Evolutionary conservation across 2,797 vertebrate genomes (phyloP), one percentile per base, ranked within the genome.

Genomic region (Sarcoramphus papa): DNA sequence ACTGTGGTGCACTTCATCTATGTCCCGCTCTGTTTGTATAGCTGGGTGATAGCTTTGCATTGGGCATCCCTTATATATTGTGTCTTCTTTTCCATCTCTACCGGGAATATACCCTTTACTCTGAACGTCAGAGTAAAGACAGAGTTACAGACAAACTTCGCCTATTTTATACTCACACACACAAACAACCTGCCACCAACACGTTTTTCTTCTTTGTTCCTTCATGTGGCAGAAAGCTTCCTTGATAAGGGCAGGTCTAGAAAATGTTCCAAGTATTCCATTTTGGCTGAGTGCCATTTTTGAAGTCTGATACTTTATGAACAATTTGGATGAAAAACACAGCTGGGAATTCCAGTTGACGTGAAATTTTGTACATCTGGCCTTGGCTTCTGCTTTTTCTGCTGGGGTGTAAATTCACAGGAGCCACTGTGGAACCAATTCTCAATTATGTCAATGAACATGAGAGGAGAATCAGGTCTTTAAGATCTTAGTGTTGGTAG

Each of bases 271-370:
- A 74, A 91, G 43, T 75, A 14, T 59, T 84, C 47, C 9, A 17
- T 88, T 70, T 95, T 97, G 96, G 85, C 90, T 21, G 16, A 50
- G 59, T 85, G 92, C 92, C 91, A 84, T 92, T 92, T 96, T 48
- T 93, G 86, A 91, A 91, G 81, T 60, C 91, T 83, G 62, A 85
- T 73, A 54, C 60, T 93, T 94, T 68, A 40, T 35, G 77, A 96
- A 56, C 89, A 85, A 89, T 96, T 93, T 91, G 68, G 76, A 88
- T 93, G 85, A 93, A 85, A 95, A 91, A 72, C 89, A 93, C 90
- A 95, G 92, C 91, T 93, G 84, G 94, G 93, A 94, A 94, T 95
- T 93, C 78, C 75, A 88, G 72, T 35, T 91, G 92, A 92, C 2
- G 3, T 90, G 93, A 88, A 83, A 73, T 88, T 90, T 78, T 86